These are phyloP conservation scores for Coptotermes formosanus DNA, from an alignment of 1,140 invertebrate genomes.

Conservation along the genomic window DNA sequence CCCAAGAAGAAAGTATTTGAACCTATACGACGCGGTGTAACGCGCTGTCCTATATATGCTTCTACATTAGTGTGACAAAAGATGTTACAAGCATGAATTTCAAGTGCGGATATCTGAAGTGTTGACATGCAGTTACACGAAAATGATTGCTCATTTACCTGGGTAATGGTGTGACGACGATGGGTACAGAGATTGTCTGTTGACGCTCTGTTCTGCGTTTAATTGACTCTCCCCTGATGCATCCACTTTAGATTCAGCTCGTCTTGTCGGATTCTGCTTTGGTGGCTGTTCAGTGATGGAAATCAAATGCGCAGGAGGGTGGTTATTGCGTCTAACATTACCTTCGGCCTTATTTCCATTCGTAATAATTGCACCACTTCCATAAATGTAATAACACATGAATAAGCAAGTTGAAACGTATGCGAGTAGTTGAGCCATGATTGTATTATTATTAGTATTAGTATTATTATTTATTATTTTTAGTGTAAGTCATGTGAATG, in stretches of 20 bases:
- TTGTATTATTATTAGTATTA: not conserved
- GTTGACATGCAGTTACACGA: not conserved
- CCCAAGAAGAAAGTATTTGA: too few species aligned
- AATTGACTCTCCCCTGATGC: not conserved
- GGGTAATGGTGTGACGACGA: not conserved
- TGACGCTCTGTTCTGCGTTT: not conserved
- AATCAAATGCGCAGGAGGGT: not conserved
- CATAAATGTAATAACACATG: not conserved
- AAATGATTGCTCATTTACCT: not conserved
- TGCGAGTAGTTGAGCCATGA: not conserved
- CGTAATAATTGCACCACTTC: not conserved
- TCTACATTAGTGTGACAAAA: too few species aligned
- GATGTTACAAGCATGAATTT: not conserved
- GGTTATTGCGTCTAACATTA: not conserved
- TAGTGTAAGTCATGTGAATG: not conserved
- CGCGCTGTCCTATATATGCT: too few species aligned
- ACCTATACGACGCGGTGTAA: too few species aligned
- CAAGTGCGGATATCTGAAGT: not conserved
- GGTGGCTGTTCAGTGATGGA: not conserved
- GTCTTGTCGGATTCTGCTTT: conserved; percentile 21
- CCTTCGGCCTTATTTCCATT: not conserved
- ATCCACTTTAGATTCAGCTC: conserved; percentile 26
- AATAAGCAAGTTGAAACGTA: not conserved
- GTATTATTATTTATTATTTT: too few species aligned
- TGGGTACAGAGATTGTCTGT: not conserved